Base-by-base conservation (phyloP, 2,797 vertebrate genomes). In the Iguana delicatissima region DNA sequence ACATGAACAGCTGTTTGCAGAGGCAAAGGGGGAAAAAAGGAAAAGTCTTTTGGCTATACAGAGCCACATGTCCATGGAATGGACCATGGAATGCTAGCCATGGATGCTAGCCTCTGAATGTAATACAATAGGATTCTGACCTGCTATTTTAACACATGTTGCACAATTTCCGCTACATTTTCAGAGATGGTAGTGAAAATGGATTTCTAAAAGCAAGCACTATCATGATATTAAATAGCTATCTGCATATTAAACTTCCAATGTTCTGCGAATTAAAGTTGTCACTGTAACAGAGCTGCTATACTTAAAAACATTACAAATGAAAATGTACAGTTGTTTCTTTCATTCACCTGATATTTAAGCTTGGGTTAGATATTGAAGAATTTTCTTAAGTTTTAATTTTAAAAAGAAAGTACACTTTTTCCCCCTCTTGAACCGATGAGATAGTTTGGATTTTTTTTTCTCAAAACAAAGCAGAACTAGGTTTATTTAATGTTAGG, bases 61-160 rank as follows among this genome's bases (percentile, higher is more conserved):
- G 26, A 38, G 24, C 1, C 14, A 52, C 32, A 38, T 52, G n/a
- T n/a, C 59, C 59, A 62, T 62, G 59, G 59, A 62, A 87, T n/a
- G n/a, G n/a, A n/a, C n/a, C n/a, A n/a, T n/a, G n/a, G n/a, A n/a
- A n/a, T n/a, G n/a, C n/a, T n/a, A n/a, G n/a, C n/a, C n/a, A n/a
- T n/a, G n/a, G n/a, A n/a, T 29, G 18, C 9, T 6, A 22, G 26
- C 29, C 24, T 72, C 85, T 90, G 89, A 90, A 91, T 85, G 88
- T 92, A 92, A 80, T 88, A 92, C 82, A 91, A 93, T 92, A 89
- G 86, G 85, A 91, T 92, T 92, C 86, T 92, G 94, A 95, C 90
- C 87, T 62, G 88, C 69, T 92, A 93, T 95, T 97, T 93, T 95
- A 94, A 96, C 87, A 96, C 0, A 94, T 91, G 93, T 88, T 93